These are phyloP conservation scores for Axea sp. DNA, from an alignment of 2,888 invertebrate genomes.

Conservation along the genomic window DNA sequence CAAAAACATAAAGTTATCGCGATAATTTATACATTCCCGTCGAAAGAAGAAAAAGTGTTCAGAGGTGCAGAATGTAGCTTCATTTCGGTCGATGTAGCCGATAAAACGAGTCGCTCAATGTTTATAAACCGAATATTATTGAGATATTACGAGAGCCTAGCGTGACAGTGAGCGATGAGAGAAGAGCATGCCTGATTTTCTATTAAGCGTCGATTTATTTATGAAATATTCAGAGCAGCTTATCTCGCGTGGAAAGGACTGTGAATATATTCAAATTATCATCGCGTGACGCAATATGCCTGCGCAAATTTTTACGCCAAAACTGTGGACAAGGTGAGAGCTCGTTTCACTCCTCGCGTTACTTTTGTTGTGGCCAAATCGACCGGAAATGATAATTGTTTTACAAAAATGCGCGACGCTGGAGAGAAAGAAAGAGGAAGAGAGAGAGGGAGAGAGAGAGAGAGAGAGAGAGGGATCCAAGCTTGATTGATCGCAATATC, in stretches of 20 bases:
- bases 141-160: constrained; percentile 67
- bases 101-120: constrained; percentile 68
- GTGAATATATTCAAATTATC: constrained; percentile 74
- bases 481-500: constrained; percentile 27
- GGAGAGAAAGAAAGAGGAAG: too few species aligned
- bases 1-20: constrained; percentile 22
- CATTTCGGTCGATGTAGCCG: background rate
- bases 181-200: constrained; percentile 70
- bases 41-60: background rate
- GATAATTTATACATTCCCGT: constrained; percentile 40
- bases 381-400: constrained; percentile 31
- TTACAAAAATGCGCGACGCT: background rate
- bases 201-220: constrained; percentile 78
- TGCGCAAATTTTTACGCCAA: constrained; percentile 26
- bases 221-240: constrained; percentile 75
- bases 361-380: constrained; percentile 6
- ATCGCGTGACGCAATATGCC: constrained; percentile 47
- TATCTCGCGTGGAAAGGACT: constrained; percentile 58
- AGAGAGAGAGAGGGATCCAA: background rate
- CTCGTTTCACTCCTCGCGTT: background rate
- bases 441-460: background rate
- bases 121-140: constrained; percentile 78
- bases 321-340: constrained; percentile 5
- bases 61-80: background rate
- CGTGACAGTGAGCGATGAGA: constrained; percentile 76